Conservation (phyloP, 2,113 vertebrate genomes). For the Sebastes schlegelii region DNA sequence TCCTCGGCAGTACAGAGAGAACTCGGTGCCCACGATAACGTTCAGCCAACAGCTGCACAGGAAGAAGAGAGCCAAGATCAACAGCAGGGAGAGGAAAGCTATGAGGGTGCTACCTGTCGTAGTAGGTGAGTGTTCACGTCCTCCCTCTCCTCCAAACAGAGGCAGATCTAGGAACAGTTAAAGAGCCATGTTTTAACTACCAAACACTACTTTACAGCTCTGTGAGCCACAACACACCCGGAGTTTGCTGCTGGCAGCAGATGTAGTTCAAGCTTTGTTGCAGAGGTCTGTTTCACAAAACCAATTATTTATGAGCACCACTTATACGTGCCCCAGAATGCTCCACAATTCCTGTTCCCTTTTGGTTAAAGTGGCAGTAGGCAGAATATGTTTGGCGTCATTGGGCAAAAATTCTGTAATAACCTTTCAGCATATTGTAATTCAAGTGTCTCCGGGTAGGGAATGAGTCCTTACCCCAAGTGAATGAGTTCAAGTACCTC, state of each 20-base stretch:
- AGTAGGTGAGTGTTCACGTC: slow-evolving; percentile 76
- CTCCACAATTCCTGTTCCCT: too few species aligned
- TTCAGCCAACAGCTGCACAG: slow-evolving; percentile 60
- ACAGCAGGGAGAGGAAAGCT: slow-evolving; percentile 91
- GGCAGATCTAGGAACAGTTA: background rate
- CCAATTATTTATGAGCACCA: background rate
- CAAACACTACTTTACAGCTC: too few species aligned
- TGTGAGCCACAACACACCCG: too few species aligned
- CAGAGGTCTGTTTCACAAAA: background rate
- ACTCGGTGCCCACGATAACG: slow-evolving; percentile 81
- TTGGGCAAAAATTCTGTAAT: too few species aligned
- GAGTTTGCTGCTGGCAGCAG: background rate
- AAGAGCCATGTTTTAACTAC: background rate
- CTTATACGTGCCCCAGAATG: background rate
- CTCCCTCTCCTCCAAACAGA: slow-evolving; percentile 8
- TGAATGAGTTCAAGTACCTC: too few species aligned
- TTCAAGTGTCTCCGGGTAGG: too few species aligned
- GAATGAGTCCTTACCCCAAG: too few species aligned
- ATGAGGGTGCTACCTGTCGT: slow-evolving; percentile 93
- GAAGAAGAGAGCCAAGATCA: slow-evolving; percentile 88
- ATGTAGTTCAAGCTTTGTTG: background rate
- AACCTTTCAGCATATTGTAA: too few species aligned
- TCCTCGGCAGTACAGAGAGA: slow-evolving; percentile 81
- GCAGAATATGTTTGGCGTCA: too few species aligned
- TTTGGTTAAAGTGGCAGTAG: too few species aligned